These are phyloP conservation scores for Hippocampus mohnikei DNA, from an alignment of 2,113 vertebrate species.

Conservation along the genomic window DNA sequence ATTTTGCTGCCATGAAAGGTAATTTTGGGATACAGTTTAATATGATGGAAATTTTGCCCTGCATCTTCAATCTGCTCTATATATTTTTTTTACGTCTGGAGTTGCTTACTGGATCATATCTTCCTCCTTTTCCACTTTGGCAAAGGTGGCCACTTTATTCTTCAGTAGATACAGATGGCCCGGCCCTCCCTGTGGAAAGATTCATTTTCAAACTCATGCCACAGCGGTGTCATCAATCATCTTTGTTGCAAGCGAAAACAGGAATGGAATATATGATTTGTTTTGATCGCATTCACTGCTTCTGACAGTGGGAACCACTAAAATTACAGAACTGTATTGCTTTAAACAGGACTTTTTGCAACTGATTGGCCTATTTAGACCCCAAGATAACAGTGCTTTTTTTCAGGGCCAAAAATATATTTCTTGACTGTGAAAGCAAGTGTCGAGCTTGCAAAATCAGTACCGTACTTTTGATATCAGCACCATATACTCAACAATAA, in stretches of 20 bases:
- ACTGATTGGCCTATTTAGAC: not conserved
- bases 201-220: not conserved
- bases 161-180: constrained; percentile 94
- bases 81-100: not conserved
- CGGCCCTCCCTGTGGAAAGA: constrained; percentile 82
- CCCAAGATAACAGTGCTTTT: not conserved
- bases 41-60: not conserved
- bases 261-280: not conserved
- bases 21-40: not conserved
- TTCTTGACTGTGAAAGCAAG: not conserved
- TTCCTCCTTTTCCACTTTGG: constrained; percentile 97
- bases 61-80: not conserved
- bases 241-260: not conserved
- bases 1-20: too few relatives aligned
- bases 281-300: not conserved
- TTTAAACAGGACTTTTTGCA: not conserved
- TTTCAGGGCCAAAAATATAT: not conserved
- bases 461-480: not conserved
- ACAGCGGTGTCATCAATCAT: not conserved
- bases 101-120: constrained; percentile 91
- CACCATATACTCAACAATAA: not conserved
- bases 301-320: not conserved
- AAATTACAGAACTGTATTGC: not conserved
- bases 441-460: not conserved
- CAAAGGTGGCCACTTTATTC: constrained; percentile 97